These are phyloP conservation scores for Coleophora flavipennella DNA, from an alignment of 2,888 invertebrate species.

Conservation along the genomic window DNA sequence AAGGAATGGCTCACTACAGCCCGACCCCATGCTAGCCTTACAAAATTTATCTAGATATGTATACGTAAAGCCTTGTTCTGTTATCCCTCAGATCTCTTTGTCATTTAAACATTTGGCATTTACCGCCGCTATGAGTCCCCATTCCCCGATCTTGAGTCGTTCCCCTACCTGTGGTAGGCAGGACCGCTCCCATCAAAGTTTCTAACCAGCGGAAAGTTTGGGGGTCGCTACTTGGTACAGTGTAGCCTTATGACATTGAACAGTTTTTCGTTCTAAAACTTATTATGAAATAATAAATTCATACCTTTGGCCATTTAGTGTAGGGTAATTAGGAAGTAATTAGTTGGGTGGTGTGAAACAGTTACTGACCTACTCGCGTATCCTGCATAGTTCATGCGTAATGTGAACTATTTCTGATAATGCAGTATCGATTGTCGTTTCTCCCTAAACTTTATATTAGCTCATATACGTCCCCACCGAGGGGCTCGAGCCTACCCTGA, in stretches of 20 bases:
- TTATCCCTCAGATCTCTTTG: slow-evolving; percentile 40
- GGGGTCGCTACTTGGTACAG: slow-evolving; percentile 14
- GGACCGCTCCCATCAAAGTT: slow-evolving; percentile 13
- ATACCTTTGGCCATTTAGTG: too few species aligned
- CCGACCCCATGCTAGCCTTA: slow-evolving; percentile 48
- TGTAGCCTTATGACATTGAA: slow-evolving; percentile 6
- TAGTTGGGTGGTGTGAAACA: too few species aligned
- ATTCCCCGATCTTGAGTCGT: slow-evolving; percentile 3
- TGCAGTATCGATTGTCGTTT: too few species aligned
- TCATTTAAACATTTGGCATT: slow-evolving; percentile 24
- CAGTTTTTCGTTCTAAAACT: too few species aligned
- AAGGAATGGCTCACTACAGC: slow-evolving; percentile 51
- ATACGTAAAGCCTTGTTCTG: slow-evolving; percentile 32
- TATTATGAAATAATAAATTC: too few species aligned
- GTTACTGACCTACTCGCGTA: too few species aligned
- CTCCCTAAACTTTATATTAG: too few species aligned
- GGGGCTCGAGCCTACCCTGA: too few species aligned
- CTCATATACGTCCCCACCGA: too few species aligned
- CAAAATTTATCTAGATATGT: slow-evolving; percentile 47
- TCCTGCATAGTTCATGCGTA: too few species aligned
- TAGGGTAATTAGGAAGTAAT: too few species aligned
- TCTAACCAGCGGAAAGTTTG: slow-evolving; percentile 17
- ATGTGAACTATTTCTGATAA: too few species aligned
- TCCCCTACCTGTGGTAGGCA: neutral
- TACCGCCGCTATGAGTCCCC: slow-evolving; percentile 8